phyloP scores from a whole-genome alignment of 2,797 vertebrate species.

The Trematomus bernacchii region DNA sequence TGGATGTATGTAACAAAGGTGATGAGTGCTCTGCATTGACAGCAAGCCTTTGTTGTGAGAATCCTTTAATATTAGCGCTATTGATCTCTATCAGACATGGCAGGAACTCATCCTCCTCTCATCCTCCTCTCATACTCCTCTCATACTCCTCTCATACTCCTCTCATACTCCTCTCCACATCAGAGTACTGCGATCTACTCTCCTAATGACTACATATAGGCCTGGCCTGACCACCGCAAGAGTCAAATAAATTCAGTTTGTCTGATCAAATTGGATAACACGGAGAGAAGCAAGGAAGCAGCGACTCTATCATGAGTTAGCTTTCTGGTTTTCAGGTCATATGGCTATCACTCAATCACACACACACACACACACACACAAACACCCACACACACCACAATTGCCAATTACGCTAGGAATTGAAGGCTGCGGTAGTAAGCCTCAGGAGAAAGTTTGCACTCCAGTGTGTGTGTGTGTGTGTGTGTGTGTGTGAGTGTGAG shows the following conservation, averaged over 20 bases:
- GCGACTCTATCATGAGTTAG: constrained; percentile 46
- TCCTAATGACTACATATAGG: constrained; percentile 51
- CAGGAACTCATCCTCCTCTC: constrained; percentile 14
- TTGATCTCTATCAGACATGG: background rate
- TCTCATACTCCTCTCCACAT: constrained; percentile 7
- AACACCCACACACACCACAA: constrained; percentile 7
- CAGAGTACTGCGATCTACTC: constrained; percentile 26
- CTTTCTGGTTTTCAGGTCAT: constrained; percentile 43
- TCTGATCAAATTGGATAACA: constrained; percentile 51
- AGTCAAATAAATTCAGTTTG: constrained; percentile 53
- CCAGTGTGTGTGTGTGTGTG: constrained; percentile 13
- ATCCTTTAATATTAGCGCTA: constrained; percentile 17
- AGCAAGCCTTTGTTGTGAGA: constrained; percentile 2
- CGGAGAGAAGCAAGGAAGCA: constrained; percentile 17
- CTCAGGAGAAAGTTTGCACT: constrained; percentile 51
- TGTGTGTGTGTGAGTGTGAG: constrained; percentile 18
- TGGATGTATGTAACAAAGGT: background rate
- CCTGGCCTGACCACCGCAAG: constrained; percentile 27
- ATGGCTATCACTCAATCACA: constrained; percentile 15
- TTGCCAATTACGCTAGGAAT: constrained; percentile 36
- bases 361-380: background rate
- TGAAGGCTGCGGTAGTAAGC: constrained; percentile 20
- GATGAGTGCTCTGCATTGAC: background rate
- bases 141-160: background rate
- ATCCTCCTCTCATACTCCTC: background rate